Conservation (phyloP, 1,140 invertebrate species). For the Anadara kagoshimensis region DNA sequence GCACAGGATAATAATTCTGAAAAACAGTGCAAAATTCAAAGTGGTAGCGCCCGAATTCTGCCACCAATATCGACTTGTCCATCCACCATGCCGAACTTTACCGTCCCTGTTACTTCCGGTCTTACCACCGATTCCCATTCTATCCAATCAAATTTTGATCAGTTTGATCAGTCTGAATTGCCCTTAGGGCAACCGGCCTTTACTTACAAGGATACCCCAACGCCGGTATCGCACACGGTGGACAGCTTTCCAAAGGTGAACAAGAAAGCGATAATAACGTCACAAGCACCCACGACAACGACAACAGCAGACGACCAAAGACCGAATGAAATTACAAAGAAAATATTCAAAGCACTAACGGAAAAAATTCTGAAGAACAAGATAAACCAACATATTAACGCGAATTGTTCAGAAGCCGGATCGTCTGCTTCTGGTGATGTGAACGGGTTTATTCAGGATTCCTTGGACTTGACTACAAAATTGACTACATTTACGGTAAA, state of each 20-base stretch:
- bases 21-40: no score
- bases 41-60: not conserved
- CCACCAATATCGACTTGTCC: not conserved
- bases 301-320: not conserved
- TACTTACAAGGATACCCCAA: not conserved
- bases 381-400: slow-evolving; percentile 23
- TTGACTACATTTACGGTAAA: no score
- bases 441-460: no score
- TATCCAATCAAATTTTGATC: slow-evolving; percentile 1
- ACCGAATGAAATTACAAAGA: slow-evolving; percentile 35
- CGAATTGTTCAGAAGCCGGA: no score
- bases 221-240: not conserved
- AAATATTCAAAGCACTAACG: slow-evolving; percentile 37
- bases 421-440: no score
- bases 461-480: no score
- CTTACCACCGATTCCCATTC: not conserved
- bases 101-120: not conserved
- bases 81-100: not conserved
- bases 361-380: slow-evolving; percentile 46
- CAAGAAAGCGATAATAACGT: no score
- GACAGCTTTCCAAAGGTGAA: not conserved
- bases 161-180: not conserved
- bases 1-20: no score
- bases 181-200: not conserved
- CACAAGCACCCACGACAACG: no score